Evolutionary conservation across 2,797 vertebrate species (phyloP).

Genomic region (Anguilla pacifica): DNA sequence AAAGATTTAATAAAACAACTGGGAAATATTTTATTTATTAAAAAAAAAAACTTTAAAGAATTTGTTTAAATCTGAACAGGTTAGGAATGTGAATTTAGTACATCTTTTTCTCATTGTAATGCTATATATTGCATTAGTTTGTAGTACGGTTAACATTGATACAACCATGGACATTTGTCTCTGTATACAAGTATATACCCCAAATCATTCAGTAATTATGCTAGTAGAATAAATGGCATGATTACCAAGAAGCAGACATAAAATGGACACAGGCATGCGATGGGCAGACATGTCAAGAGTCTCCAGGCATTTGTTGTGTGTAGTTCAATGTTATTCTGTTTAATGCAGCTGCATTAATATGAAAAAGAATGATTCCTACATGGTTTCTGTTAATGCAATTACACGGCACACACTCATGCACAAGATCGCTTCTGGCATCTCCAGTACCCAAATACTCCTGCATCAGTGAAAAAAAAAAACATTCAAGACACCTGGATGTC

Average conservation of each 20-base stretch:
- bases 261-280: no score
- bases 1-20: neutral
- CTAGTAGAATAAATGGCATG: no score
- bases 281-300: neutral
- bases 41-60: no score
- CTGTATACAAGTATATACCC: neutral
- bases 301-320: neutral
- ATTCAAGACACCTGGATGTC: neutral
- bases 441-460: neutral
- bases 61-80: no score
- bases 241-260: no score
- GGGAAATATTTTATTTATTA: neutral
- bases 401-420: neutral
- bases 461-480: no score
- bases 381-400: neutral
- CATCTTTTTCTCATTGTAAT: no score
- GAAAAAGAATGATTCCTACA: neutral
- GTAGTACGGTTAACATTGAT: no score
- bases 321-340: neutral
- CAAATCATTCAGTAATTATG: no score
- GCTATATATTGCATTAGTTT: no score
- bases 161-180: neutral
- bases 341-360: neutral
- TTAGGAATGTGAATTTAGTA: no score
- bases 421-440: neutral